These are phyloP conservation scores for Erpetoichthys calabaricus DNA, from an alignment of 2,797 vertebrate species.

Conservation along the genomic window DNA sequence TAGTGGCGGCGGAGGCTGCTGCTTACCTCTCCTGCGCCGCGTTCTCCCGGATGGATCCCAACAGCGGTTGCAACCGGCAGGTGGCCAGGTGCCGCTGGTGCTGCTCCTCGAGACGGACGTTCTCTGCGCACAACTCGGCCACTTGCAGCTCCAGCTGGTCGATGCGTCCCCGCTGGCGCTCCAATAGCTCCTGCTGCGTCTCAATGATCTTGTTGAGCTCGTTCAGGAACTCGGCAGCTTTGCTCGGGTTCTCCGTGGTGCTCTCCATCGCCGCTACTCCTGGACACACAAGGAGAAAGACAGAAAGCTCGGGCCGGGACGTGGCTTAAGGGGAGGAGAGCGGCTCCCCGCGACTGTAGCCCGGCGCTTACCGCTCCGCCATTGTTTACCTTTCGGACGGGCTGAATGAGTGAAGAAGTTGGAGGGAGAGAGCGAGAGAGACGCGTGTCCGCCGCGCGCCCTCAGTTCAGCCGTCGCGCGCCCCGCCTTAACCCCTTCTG, in stretches of 20 bases:
- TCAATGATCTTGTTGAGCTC: constrained; percentile 90
- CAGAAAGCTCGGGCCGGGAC: neutral
- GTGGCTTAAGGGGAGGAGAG: neutral
- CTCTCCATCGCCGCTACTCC: constrained; percentile 53
- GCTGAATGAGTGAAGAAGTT: constrained; percentile 12
- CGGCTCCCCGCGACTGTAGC: constrained; percentile 9
- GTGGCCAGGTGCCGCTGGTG: constrained; percentile 78
- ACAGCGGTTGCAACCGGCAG: constrained; percentile 58
- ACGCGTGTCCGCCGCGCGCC: constrained; percentile 13
- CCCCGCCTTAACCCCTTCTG: neutral
- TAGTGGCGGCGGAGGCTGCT: too few relatives aligned
- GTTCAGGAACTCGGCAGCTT: constrained; percentile 75
- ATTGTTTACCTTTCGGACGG: constrained; percentile 32
- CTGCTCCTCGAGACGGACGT: constrained; percentile 70
- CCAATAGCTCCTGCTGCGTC: constrained; percentile 84
- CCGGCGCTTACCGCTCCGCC: constrained; percentile 35
- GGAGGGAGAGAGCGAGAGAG: constrained; percentile 16
- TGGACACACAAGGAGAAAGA: neutral
- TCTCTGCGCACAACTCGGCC: constrained; percentile 72
- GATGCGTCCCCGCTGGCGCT: constrained; percentile 76
- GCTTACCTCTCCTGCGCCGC: constrained; percentile 72
- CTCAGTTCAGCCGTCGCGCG: constrained; percentile 14
- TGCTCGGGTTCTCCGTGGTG: constrained; percentile 72
- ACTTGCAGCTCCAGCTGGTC: constrained; percentile 87
- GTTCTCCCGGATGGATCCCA: constrained; percentile 61